Evolutionary conservation across 2,888 invertebrate species (phyloP).

Genomic region (Drosophila neotestacea): DNA sequence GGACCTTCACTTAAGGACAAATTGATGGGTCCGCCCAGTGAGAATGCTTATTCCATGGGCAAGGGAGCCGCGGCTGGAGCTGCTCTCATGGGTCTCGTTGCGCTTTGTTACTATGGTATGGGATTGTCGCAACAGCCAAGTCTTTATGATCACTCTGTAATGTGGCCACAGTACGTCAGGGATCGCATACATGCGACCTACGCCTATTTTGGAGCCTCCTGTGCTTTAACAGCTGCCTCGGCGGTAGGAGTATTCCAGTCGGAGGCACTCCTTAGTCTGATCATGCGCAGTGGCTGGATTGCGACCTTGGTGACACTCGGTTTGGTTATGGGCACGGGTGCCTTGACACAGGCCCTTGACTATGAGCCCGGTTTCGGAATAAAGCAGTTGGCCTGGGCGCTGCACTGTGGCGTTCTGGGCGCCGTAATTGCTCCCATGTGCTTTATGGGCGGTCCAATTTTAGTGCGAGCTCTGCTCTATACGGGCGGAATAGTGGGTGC

Average conservation of each 20-base stretch:
- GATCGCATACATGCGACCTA: conserved; percentile 96
- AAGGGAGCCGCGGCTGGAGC: conserved; percentile 96
- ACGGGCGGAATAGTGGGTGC: conserved; percentile 98
- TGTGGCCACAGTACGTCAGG: conserved; percentile 97
- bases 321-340: conserved; percentile 95
- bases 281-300: conserved; percentile 92
- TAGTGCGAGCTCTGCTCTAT: conserved; percentile 96
- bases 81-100: conserved; percentile 94
- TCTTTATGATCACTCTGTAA: conserved; percentile 93
- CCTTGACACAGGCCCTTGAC: conserved; percentile 92
- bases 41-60: conserved; percentile 94
- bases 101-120: conserved; percentile 97
- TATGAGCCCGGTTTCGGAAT: conserved; percentile 92
- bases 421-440: conserved; percentile 96
- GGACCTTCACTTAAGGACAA: conserved; percentile 87
- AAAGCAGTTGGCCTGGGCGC: conserved; percentile 94
- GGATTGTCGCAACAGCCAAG: conserved; percentile 92
- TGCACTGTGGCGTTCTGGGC: conserved; percentile 94
- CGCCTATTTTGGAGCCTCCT: conserved; percentile 95
- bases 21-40: conserved; percentile 91
- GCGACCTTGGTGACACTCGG: conserved; percentile 92
- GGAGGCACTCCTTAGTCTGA: conserved; percentile 92
- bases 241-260: conserved; percentile 93
- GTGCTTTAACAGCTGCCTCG: conserved; percentile 92
- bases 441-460: conserved; percentile 95